Evolutionary conservation across 2,113 vertebrate genomes (phyloP).

Genomic region (Canis aureus): DNA sequence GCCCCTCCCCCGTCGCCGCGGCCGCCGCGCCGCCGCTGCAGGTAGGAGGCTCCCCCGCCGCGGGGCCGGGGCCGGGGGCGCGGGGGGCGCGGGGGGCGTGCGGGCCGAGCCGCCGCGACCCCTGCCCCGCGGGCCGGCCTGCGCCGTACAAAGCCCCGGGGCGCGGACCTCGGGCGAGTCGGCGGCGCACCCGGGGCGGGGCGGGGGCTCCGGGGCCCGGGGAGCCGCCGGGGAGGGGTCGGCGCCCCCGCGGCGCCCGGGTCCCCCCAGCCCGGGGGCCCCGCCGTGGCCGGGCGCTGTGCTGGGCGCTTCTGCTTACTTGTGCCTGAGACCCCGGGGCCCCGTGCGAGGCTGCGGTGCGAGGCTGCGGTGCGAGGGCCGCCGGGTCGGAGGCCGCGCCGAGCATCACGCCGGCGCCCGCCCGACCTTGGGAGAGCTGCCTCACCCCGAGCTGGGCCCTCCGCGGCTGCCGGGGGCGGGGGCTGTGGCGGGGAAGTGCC

Average conservation of each 20-base stretch:
- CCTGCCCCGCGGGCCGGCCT: conserved; percentile 60
- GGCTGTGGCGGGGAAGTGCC: not conserved
- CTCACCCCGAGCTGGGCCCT: not conserved
- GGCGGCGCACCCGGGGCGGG: not conserved
- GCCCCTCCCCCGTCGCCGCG: conserved; percentile 54
- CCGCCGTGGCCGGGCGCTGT: not conserved
- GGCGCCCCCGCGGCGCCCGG: not conserved
- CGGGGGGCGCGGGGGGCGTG: not conserved
- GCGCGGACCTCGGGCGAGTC: conserved; percentile 39
- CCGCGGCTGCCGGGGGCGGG: not conserved
- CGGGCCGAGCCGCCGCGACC: conserved; percentile 10
- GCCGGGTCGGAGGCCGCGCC: not conserved
- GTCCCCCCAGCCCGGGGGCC: not conserved
- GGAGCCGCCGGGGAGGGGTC: not conserved
- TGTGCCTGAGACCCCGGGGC: not conserved
- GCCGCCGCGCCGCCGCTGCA: conserved; percentile 73
- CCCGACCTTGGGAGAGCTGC: conserved; percentile 79
- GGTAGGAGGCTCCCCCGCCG: conserved; percentile 65
- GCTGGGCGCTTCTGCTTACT: conserved; percentile 41
- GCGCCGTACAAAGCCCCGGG: conserved; percentile 66
- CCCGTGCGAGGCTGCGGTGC: not conserved
- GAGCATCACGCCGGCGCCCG: not conserved
- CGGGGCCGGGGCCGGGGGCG: not conserved
- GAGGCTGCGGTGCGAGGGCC: conserved; percentile 24
- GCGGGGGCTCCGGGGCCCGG: not conserved